Evolutionary conservation across 2,113 vertebrate species (phyloP).

Genomic region (Glaucomys volans): DNA sequence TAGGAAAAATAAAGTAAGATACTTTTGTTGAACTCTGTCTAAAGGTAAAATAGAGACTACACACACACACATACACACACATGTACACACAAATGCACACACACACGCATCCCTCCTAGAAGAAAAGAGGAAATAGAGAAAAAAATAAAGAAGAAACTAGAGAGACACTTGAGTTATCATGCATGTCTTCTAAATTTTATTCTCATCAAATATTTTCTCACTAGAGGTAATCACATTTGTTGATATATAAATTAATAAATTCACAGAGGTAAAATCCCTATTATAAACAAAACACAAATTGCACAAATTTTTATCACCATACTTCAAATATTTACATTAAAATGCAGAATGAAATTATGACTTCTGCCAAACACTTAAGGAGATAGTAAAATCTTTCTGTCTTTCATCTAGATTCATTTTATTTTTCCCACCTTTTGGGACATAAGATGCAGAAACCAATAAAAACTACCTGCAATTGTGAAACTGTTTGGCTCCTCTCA

Average conservation of each 20-base stretch:
- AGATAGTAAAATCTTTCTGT: neutral
- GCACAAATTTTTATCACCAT: neutral
- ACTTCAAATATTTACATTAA: neutral
- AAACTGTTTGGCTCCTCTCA: neutral
- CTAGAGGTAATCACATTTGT: neutral
- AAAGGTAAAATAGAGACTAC: neutral
- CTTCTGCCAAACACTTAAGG: neutral
- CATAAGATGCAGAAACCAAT: neutral
- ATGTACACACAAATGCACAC: too few relatives aligned
- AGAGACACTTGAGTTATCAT: neutral
- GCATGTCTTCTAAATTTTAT: neutral
- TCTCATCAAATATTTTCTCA: neutral
- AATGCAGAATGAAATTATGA: neutral
- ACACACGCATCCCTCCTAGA: too few relatives aligned
- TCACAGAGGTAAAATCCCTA: neutral
- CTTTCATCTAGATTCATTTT: neutral
- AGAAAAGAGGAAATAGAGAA: neutral
- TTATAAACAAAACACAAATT: neutral
- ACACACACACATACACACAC: neutral
- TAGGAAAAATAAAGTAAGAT: neutral
- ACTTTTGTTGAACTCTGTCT: neutral
- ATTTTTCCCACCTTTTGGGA: neutral
- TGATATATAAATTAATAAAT: neutral
- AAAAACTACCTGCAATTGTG: neutral
- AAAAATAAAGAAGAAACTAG: neutral